phyloP scores from a whole-genome alignment of 35 echinoderm and acorn worm genomes.

The Holothuria glaberrima region DNA sequence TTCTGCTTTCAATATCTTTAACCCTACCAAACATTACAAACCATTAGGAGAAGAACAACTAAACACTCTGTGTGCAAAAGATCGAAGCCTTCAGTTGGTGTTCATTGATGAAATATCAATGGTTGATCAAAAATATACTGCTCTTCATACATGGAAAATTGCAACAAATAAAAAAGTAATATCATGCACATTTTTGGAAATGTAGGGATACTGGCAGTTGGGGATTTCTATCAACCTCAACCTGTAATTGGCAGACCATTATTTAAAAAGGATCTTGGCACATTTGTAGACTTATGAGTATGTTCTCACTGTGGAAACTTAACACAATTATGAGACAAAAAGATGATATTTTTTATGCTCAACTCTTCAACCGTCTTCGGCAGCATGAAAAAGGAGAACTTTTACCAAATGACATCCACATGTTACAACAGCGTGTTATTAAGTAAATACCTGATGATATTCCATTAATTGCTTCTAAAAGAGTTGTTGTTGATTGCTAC shows the following conservation, averaged over 20 bases:
- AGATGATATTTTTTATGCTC: too few species aligned
- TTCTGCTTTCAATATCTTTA: conserved; percentile 13
- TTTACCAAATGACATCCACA: conserved; percentile 10
- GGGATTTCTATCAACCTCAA: conserved; percentile 44
- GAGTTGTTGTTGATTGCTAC: too few species aligned
- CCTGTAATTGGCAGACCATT: background rate
- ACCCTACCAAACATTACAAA: background rate
- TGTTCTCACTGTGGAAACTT: conserved; percentile 8
- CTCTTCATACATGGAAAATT: conserved; percentile 13
- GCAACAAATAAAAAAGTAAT: background rate
- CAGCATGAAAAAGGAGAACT: too few species aligned
- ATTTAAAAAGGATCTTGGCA: background rate
- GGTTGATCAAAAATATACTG: conserved; percentile 23
- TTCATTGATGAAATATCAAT: conserved; percentile 54
- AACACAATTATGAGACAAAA: conserved; percentile 14
- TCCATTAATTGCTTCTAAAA: too few species aligned
- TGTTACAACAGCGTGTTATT: background rate
- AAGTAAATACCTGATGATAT: too few species aligned
- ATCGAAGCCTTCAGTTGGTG: conserved; percentile 5
- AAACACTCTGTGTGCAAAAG: background rate
- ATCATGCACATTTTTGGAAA: background rate
- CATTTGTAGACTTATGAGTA: background rate
- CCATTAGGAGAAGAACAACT: background rate
- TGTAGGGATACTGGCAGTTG: conserved; percentile 22
- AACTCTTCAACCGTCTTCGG: too few species aligned